A percentile compares a stretch with the other conserved stretches of the same genome.
Evolutionary conservation across 2,797 vertebrate species (phyloP).

Genomic region (Sebastes itinus): DNA sequence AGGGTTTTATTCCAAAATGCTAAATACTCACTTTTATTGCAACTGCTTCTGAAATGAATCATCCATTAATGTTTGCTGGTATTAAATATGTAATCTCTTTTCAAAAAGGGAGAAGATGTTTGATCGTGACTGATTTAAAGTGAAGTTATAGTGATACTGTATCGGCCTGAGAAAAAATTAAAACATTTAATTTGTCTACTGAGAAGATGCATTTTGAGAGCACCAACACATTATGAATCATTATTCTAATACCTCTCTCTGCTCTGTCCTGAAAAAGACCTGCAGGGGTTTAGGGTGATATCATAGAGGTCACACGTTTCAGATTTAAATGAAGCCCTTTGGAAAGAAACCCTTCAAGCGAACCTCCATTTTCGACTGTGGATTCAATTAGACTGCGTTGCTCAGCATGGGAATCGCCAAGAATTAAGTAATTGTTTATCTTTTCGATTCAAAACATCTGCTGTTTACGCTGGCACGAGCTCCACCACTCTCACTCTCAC

Average conservation of each 20-base stretch:
- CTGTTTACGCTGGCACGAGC: constrained; percentile 46
- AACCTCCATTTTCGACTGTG: not conserved
- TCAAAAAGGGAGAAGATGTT: not conserved
- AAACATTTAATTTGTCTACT: not conserved
- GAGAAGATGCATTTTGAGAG: not conserved
- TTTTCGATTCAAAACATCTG: constrained; percentile 62
- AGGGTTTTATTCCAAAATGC: constrained; percentile 10
- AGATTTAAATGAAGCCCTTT: constrained; percentile 1
- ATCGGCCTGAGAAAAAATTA: not conserved
- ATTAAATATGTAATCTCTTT: not conserved
- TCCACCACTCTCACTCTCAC: constrained; percentile 4
- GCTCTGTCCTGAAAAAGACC: not conserved
- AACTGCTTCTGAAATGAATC: not conserved
- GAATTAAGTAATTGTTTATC: constrained; percentile 53
- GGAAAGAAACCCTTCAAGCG: constrained; percentile 11
- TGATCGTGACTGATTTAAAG: not conserved
- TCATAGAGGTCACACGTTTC: not conserved
- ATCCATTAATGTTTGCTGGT: not conserved
- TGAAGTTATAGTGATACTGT: not conserved
- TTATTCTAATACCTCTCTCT: not conserved
- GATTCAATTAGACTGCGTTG: constrained; percentile 10
- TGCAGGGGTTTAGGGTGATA: not conserved
- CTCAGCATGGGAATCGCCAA: constrained; percentile 22
- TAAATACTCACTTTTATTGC: not conserved
- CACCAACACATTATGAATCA: not conserved